Evolutionary conservation across 2,797 vertebrate genomes (phyloP).

Genomic region (Sebastolobus alascanus): DNA sequence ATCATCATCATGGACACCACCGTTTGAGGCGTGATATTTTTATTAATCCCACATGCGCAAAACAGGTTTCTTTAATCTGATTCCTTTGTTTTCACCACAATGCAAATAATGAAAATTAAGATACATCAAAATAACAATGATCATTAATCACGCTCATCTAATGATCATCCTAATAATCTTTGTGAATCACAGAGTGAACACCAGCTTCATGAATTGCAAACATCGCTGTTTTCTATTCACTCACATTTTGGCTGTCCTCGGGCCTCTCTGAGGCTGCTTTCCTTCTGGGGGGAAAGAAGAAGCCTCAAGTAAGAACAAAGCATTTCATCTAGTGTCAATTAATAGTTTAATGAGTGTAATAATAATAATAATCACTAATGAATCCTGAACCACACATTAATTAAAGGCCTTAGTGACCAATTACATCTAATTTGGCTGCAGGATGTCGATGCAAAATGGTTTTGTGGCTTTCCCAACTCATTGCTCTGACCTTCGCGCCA

Average conservation of each 20-base stretch:
- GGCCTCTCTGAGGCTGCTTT: conserved; percentile 97
- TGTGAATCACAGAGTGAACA: conserved; percentile 1
- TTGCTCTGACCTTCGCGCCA: conserved; percentile 94
- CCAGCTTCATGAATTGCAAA: neutral
- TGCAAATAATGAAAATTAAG: neutral
- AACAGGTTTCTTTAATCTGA: neutral
- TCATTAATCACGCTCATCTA: conserved; percentile 7
- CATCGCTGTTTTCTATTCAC: conserved; percentile 53
- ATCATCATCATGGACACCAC: neutral
- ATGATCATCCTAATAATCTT: conserved; percentile 5
- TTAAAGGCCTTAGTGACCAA: conserved; percentile 4
- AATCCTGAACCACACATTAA: conserved; percentile 5
- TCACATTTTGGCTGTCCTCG: conserved; percentile 95
- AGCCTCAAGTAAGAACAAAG: conserved; percentile 59
- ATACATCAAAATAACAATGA: neutral
- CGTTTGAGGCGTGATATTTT: neutral
- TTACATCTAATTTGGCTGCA: neutral
- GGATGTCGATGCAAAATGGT: neutral
- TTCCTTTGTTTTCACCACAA: neutral
- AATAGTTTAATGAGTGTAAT: neutral
- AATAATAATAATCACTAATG: neutral
- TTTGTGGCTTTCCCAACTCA: neutral
- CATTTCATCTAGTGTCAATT: neutral
- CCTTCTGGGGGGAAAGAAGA: conserved; percentile 87
- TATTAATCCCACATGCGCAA: neutral